Evolutionary conservation across 2,113 vertebrate species (phyloP).

Genomic region (Salvelinus sp.): DNA sequence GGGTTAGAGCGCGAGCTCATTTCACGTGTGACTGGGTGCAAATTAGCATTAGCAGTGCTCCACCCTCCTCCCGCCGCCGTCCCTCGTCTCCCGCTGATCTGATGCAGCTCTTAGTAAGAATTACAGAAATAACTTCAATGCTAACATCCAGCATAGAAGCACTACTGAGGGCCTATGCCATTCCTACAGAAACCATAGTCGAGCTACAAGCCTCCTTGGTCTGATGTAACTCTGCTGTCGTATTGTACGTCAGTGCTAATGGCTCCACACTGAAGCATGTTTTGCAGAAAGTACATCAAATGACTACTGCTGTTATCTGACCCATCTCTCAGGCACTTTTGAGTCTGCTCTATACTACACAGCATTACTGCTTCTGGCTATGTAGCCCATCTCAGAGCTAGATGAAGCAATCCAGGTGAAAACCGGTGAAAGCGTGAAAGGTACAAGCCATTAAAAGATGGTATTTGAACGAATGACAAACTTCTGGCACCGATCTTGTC

Average conservation of each 20-base stretch:
- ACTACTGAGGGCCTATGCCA: slow-evolving; percentile 41
- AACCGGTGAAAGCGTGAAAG: slow-evolving; percentile 3
- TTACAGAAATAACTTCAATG: slow-evolving; percentile 16
- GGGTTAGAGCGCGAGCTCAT: slow-evolving; percentile 73
- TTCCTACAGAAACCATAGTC: slow-evolving; percentile 19
- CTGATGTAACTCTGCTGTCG: neutral
- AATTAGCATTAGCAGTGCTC: slow-evolving; percentile 73
- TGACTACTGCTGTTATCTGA: slow-evolving; percentile 33
- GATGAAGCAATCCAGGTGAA: slow-evolving; percentile 38
- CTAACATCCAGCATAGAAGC: slow-evolving; percentile 20
- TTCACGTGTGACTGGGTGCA: slow-evolving; percentile 78
- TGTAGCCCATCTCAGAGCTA: slow-evolving; percentile 33
- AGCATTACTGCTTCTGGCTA: slow-evolving; percentile 7
- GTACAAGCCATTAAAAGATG: neutral
- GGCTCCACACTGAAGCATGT: neutral
- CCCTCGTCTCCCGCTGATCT: slow-evolving; percentile 47
- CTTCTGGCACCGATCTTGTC: slow-evolving; percentile 28
- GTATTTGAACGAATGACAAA: slow-evolving; percentile 20
- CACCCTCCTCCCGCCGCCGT: slow-evolving; percentile 35
- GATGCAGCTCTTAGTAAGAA: slow-evolving; percentile 42
- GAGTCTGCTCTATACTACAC: neutral
- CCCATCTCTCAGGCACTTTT: slow-evolving; percentile 19
- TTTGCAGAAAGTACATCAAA: slow-evolving; percentile 25
- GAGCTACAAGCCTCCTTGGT: slow-evolving; percentile 32
- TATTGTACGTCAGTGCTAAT: slow-evolving; percentile 31